phyloP scores from a whole-genome alignment of 2,797 vertebrate genomes.

The Melanotaenia parkinsoni region DNA sequence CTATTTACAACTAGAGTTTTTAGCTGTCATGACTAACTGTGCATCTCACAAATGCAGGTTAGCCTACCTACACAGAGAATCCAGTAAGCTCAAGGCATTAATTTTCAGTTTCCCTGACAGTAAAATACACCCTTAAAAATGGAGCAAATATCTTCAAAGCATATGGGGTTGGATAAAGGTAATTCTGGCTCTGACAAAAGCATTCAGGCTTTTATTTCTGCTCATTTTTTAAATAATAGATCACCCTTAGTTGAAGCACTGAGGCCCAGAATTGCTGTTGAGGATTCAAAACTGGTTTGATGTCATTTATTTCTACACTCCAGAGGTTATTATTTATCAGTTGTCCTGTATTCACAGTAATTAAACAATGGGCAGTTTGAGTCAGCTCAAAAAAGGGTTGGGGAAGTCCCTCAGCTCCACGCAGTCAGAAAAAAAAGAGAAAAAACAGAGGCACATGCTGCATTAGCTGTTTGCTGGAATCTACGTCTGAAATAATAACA shows the following conservation, averaged over 20 bases:
- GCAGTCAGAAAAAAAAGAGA: not conserved
- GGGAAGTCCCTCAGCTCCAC: conserved; percentile 47
- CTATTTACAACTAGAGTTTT: not conserved
- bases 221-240: not conserved
- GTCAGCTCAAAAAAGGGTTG: not conserved
- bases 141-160: not conserved
- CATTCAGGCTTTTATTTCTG: not conserved
- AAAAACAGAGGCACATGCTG: conserved; percentile 5
- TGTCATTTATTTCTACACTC: not conserved
- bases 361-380: conserved; percentile 7
- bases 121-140: not conserved
- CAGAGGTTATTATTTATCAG: not conserved
- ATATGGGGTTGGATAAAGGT: not conserved
- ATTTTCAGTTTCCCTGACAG: not conserved
- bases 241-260: not conserved
- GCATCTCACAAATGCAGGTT: not conserved
- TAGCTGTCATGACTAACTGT: not conserved
- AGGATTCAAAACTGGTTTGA: not conserved
- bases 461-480: conserved; percentile 48
- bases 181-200: not conserved
- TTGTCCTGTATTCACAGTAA: not conserved
- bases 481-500: conserved; percentile 28
- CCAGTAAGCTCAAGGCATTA: not conserved
- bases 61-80: not conserved
- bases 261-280: not conserved